Evolutionary conservation across 1,140 invertebrate genomes (phyloP).

Genomic region (Saccostrea glomerata): DNA sequence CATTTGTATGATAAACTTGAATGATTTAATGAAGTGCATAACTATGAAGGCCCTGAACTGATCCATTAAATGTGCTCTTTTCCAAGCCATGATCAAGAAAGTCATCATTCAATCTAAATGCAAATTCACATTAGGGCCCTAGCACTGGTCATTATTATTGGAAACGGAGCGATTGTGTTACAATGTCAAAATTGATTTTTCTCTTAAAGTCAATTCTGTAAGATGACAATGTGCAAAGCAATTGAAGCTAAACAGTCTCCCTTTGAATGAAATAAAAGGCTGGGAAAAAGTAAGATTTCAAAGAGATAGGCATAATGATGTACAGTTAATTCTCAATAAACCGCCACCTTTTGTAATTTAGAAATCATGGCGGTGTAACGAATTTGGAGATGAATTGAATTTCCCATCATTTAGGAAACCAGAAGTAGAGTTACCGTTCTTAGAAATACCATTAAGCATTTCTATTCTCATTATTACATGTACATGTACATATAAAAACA

Average conservation of each 20-base stretch:
- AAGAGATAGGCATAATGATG: neutral
- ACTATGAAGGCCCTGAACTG: neutral
- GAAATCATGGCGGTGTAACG: too few relatives aligned
- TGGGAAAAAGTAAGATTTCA: neutral
- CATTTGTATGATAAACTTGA: neutral
- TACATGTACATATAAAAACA: too few relatives aligned
- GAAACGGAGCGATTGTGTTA: neutral
- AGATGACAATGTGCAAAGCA: neutral
- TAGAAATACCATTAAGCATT: too few relatives aligned
- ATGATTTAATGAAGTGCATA: neutral
- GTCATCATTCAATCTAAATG: constrained; percentile 3
- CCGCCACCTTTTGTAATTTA: too few relatives aligned
- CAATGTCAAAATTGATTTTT: constrained; percentile 39
- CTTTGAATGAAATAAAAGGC: neutral
- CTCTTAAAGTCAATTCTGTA: neutral
- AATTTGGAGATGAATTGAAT: too few relatives aligned
- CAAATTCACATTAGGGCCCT: neutral
- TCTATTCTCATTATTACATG: too few relatives aligned
- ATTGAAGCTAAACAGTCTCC: neutral
- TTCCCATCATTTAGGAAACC: too few relatives aligned
- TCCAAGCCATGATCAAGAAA: neutral
- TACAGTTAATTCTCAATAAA: too few relatives aligned
- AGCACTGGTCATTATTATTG: neutral
- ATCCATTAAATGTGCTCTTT: neutral
- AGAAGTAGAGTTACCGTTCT: too few relatives aligned